Evolutionary conservation across 2,797 vertebrate genomes (phyloP), one percentile per base, ranked within the genome.

Genomic region (Peromyscus attwateri): DNA sequence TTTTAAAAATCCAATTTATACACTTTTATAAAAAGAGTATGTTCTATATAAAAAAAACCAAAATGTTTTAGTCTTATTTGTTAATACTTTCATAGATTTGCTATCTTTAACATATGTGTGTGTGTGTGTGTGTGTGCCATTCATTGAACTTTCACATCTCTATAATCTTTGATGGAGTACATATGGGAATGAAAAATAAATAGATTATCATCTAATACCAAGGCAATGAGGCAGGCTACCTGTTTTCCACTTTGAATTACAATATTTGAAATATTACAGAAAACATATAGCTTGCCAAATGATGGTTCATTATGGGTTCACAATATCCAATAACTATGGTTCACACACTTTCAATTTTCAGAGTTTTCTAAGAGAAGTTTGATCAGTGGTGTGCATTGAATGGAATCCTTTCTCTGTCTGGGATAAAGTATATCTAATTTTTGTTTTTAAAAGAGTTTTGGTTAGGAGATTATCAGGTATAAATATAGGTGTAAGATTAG

Each of bases 311-410:
- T 60, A 0, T 92, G 2, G 1, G 14, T 87, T 95, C 43, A 88
- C 84, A 79, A 97, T 94, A 77, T 76, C 49, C 92, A 92, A 87
- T 94, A 95, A 66, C 19, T 92, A 64, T 83, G 84, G 77, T 89
- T 89, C 34, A 91, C 27, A 25, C 25, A 94, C 60, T 95, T 96
- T 82, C 2, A 91, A 92, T 92, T 96, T 94, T 96, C 83, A 75
- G 31, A 87, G 87, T 96, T 94, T 80, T 92, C 19, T 92, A 37
- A 94, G 23, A 92, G 52, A 96, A 25, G 31, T 92, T 91, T 94
- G 37, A 16, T 94, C 66, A 77, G 2, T 68, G 11, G 31, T 94
- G 23, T 90, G 34, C 31, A 82, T 57, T 93, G n/a, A 96, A 84
- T 17, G 76, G 57, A 76, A 95, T 94, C 11, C 64, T 57, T 93